phyloP scores from a whole-genome alignment of 2,797 vertebrate species.

The Sciaenops ocellatus region DNA sequence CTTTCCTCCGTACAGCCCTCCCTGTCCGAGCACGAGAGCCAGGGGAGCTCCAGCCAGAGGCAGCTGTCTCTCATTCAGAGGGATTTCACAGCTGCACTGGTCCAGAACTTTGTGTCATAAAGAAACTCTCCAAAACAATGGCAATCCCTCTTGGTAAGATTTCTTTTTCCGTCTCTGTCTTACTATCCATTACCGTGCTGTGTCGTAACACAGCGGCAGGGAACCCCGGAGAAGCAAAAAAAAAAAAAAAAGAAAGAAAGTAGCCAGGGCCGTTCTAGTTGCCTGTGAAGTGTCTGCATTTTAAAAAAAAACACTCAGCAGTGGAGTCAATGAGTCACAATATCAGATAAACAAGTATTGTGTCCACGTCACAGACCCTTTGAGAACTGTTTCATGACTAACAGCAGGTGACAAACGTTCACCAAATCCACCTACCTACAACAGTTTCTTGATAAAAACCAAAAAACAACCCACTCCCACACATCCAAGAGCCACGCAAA shows the following conservation, averaged over 20 bases:
- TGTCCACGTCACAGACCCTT: constrained; percentile 10
- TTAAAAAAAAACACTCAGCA: constrained; percentile 32
- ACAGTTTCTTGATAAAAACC: neutral
- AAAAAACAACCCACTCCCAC: neutral
- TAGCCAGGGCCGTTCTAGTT: constrained; percentile 11
- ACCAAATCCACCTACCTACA: constrained; percentile 23
- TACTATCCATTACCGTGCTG: constrained; percentile 66
- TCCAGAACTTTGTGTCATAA: constrained; percentile 92
- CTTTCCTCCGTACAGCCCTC: constrained; percentile 78
- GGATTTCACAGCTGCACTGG: constrained; percentile 91
- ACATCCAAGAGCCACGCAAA: neutral
- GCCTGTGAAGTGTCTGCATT: constrained; percentile 44
- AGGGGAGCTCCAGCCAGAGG: constrained; percentile 81
- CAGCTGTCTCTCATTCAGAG: constrained; percentile 89
- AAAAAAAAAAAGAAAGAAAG: constrained; percentile 14
- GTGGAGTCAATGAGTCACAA: constrained; percentile 73
- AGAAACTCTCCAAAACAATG: constrained; percentile 93
- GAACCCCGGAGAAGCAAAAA: constrained; percentile 64
- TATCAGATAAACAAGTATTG: constrained; percentile 49
- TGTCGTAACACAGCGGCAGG: constrained; percentile 71
- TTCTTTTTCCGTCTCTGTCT: constrained; percentile 63
- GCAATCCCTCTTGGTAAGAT: constrained; percentile 69
- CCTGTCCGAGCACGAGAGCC: constrained; percentile 55
- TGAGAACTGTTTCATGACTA: constrained; percentile 1
- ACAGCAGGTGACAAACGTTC: constrained; percentile 46